These are phyloP conservation scores for Dimorphilus gyrociliatus DNA, from an alignment of 2,888 invertebrate species.

Conservation along the genomic window DNA sequence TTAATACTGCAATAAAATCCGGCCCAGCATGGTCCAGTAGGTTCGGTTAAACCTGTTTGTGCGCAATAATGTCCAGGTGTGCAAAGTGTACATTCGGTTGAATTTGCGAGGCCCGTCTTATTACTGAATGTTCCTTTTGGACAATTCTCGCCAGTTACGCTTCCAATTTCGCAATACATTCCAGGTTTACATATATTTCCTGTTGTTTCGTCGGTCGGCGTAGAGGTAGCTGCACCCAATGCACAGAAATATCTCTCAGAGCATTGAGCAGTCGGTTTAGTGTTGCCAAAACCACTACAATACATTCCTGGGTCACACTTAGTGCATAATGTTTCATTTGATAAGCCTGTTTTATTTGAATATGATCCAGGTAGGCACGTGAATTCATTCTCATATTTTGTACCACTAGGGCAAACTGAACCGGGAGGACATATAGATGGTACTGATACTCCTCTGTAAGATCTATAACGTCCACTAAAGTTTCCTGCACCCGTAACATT, in stretches of 20 bases:
- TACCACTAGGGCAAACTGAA: slow-evolving; percentile 24
- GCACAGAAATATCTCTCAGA: slow-evolving; percentile 24
- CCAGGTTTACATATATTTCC: slow-evolving; percentile 24
- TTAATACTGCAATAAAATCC: slow-evolving; percentile 23
- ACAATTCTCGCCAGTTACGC: slow-evolving; percentile 20
- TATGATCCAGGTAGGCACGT: slow-evolving; percentile 27
- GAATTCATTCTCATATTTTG: slow-evolving; percentile 19
- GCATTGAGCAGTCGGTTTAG: slow-evolving; percentile 20
- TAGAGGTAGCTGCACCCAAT: slow-evolving; percentile 19
- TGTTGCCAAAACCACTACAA: slow-evolving; percentile 30
- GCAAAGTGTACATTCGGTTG: slow-evolving; percentile 21
- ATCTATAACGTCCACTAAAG: slow-evolving; percentile 22
- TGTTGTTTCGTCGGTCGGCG: slow-evolving; percentile 24
- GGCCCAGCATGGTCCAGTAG: slow-evolving; percentile 25
- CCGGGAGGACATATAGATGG: slow-evolving; percentile 25
- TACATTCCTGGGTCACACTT: slow-evolving; percentile 26
- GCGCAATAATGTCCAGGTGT: slow-evolving; percentile 27
- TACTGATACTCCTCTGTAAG: slow-evolving; percentile 21
- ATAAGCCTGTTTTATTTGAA: slow-evolving; percentile 24
- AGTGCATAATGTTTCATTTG: slow-evolving; percentile 20
- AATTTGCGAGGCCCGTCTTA: slow-evolving; percentile 15
- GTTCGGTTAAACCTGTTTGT: slow-evolving; percentile 20
- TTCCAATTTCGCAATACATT: slow-evolving; percentile 21
- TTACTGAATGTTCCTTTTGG: slow-evolving; percentile 26
- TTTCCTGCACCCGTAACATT: slow-evolving; percentile 21